These are phyloP conservation scores for Oxyruncus cristatus DNA, from an alignment of 2,113 vertebrate species.

Conservation along the genomic window DNA sequence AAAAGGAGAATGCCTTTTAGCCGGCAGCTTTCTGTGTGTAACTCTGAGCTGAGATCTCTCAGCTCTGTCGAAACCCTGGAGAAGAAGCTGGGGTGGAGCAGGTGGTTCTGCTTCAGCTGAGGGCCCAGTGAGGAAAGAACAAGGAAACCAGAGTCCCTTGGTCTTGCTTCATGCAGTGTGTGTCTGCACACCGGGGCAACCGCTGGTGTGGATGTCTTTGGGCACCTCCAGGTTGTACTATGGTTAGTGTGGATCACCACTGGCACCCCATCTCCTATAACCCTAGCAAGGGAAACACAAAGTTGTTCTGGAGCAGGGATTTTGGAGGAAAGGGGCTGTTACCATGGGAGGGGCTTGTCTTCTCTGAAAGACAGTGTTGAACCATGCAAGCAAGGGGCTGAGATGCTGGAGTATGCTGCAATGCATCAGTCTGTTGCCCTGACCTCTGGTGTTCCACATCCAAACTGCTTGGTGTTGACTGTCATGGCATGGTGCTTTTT, in stretches of 20 bases:
- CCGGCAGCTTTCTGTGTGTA: background rate
- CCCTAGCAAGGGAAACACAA: background rate
- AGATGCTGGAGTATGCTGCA: fast-evolving
- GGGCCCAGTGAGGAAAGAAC: background rate
- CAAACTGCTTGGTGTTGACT: background rate
- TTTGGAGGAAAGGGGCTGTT: background rate
- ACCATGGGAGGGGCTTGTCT: fast-evolving
- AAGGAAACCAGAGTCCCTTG: background rate
- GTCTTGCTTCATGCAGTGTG: background rate
- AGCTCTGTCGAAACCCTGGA: background rate
- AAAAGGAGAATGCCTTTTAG: background rate
- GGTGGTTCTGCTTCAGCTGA: background rate
- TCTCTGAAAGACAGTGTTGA: fast-evolving
- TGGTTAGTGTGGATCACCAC: background rate
- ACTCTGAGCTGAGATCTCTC: background rate
- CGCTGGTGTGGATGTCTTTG: background rate
- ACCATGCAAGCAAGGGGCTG: fast-evolving
- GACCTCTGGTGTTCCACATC: background rate
- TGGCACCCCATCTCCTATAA: background rate
- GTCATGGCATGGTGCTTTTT: background rate
- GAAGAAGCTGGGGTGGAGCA: background rate
- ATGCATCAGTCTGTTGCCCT: background rate
- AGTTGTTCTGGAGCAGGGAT: background rate
- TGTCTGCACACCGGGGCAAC: background rate
- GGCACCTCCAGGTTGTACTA: background rate